Evolutionary conservation across 2,888 invertebrate genomes (phyloP).

Genomic region (Eustalomyia histrio): DNA sequence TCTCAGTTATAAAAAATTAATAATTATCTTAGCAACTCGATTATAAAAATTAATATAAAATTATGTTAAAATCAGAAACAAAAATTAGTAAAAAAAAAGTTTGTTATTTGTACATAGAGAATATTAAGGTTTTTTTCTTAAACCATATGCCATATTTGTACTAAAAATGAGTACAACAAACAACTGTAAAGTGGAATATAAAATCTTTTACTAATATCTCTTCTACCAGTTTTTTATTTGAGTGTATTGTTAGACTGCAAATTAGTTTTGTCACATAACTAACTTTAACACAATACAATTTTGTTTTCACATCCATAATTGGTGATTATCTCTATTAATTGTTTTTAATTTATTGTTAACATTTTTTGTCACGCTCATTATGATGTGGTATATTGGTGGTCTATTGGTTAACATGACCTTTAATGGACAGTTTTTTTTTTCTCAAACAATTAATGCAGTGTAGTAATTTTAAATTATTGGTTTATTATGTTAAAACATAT

Average conservation of each 20-base stretch:
- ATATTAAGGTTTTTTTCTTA: too few species aligned
- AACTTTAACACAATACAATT: constrained; percentile 12
- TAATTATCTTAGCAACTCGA: too few species aligned
- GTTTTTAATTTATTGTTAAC: constrained; percentile 61
- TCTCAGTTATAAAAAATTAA: too few species aligned
- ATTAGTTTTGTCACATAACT: constrained; percentile 62
- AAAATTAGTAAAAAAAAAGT: too few species aligned
- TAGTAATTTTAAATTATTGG: background rate
- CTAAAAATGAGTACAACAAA: too few species aligned
- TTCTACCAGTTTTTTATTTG: too few species aligned
- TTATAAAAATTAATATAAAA: too few species aligned
- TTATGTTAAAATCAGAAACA: too few species aligned
- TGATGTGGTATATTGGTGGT: constrained; percentile 62
- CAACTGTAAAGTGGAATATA: too few species aligned
- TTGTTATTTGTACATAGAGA: too few species aligned
- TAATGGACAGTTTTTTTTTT: constrained; percentile 43
- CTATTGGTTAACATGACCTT: constrained; percentile 53
- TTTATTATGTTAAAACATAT: background rate
- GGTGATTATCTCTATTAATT: constrained; percentile 64
- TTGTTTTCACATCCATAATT: constrained; percentile 48
- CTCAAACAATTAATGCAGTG: background rate
- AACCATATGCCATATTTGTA: too few species aligned
- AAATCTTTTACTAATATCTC: too few species aligned
- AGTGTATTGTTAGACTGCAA: constrained; percentile 58
- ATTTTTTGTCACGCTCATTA: constrained; percentile 55